Evolutionary conservation across 2,888 invertebrate species (phyloP).

Genomic region (Atethmia centrago): DNA sequence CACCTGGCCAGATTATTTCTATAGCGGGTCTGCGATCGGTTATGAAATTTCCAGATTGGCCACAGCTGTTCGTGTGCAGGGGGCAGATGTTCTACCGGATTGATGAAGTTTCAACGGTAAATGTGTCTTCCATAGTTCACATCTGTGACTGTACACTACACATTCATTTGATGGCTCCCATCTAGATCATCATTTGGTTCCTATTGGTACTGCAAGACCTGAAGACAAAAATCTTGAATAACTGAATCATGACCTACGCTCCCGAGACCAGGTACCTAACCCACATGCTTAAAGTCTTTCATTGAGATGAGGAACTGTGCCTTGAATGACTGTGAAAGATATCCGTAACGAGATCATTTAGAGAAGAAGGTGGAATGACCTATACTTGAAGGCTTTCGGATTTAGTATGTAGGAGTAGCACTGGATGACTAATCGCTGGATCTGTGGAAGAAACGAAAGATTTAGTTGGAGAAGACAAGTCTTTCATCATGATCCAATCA

Average conservation of each 20-base stretch:
- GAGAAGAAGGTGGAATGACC: not conserved
- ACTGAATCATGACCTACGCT: not conserved
- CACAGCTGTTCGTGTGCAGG: too few species aligned
- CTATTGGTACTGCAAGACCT: not conserved
- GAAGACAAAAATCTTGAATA: not conserved
- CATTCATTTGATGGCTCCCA: not conserved
- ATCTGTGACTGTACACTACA: not conserved
- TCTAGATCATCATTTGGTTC: too few species aligned
- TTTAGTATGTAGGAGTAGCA: not conserved
- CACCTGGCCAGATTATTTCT: too few species aligned
- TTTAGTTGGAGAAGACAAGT: not conserved
- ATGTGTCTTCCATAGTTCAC: too few species aligned
- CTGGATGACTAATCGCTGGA: not conserved
- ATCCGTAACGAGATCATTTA: not conserved
- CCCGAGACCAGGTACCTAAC: not conserved
- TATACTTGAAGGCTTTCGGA: not conserved
- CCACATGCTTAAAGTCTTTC: not conserved
- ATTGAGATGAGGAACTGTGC: not conserved
- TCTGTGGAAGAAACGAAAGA: not conserved
- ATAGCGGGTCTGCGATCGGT: too few species aligned
- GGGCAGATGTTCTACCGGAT: too few species aligned
- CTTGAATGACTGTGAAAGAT: not conserved
- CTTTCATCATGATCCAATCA: not conserved
- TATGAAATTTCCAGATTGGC: too few species aligned
- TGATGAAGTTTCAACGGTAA: too few species aligned